phyloP scores from a whole-genome alignment of 2,113 vertebrate genomes.

The Nestor notabilis region DNA sequence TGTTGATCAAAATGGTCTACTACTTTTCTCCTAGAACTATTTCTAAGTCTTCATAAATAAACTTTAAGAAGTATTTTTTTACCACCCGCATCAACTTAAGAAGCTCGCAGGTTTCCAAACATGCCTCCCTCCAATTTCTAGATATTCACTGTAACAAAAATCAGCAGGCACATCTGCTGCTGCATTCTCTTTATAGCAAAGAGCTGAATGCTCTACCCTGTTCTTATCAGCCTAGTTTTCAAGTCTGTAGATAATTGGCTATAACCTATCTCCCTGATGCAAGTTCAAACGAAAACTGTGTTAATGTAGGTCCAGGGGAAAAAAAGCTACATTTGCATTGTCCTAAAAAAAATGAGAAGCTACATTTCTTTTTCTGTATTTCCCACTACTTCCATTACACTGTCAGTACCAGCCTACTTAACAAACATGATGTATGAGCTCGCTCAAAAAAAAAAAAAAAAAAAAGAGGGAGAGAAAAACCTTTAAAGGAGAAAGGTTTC shows the following conservation, averaged over 20 bases:
- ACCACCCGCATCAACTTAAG: neutral
- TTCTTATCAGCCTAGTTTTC: neutral
- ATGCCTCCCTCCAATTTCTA: neutral
- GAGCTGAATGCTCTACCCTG: neutral
- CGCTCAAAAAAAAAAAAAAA: neutral
- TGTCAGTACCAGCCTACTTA: neutral
- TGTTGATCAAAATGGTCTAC: neutral
- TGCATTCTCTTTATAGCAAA: neutral
- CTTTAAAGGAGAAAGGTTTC: slow-evolving; percentile 32
- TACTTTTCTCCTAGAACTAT: neutral
- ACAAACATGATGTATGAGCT: neutral
- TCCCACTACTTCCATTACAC: neutral
- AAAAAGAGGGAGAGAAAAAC: neutral
- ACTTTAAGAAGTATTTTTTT: neutral
- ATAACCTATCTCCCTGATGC: neutral
- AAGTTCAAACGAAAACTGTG: slow-evolving; percentile 3
- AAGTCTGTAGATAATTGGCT: neutral
- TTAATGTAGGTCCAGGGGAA: neutral
- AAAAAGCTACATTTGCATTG: neutral
- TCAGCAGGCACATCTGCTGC: neutral
- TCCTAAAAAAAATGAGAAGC: neutral
- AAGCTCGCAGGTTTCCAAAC: neutral
- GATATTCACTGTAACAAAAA: neutral
- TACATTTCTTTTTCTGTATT: neutral
- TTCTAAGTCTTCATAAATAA: neutral